Base-by-base conservation (phyloP, 92 coral and sea anemone species). In the Blastomussa wellsi region DNA sequence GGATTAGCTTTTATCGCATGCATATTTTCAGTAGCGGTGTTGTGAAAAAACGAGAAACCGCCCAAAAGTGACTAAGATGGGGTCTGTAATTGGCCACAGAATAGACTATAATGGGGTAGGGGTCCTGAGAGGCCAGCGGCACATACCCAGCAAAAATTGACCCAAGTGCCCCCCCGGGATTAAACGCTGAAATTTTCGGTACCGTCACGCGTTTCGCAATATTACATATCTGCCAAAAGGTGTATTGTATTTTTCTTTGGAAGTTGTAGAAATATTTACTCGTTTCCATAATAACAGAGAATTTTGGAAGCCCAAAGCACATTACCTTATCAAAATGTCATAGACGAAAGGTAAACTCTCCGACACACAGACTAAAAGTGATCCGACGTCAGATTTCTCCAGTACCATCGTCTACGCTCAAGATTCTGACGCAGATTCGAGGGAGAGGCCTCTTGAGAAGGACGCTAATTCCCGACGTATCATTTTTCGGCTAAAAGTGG, bases 321-420 rank as follows among this genome's bases (percentile, higher is more conserved):
- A 38, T 22, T 70, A 70, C 44, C 48, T 37, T 35, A 38, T 36
- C 44, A 35, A 17, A 33, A 70, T 70, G 75, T 70, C 26, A 70
- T 29, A 70, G 74, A 22, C 41, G n/a, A 26, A 19, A 12, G 47
- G 13, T 36, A 19, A 20, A 35, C 44, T 19, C 4, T 70, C 48
- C 49, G 15, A 70, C 47, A 70, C 48, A 8, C 68, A 81, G 85
- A 81, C 85, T 39, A 12, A 33, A 70, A 81, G 85, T 68, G 49
- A 70, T 32, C 85, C 85, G 85, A 70, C 85, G 69, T 47, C 77
- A 70, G 67, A 70, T 24, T 24, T 3, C 68, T 37, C 5, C 42
- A 1, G 9, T 32, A 31, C 33, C 48, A 28, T 44, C 38, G 83
- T 79, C 67, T 81, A 28, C 29, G 38, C 13, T 22, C 33, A 3